Evolutionary conservation across 2,113 vertebrate genomes (phyloP).

Genomic region (Ploceus nigricollis): DNA sequence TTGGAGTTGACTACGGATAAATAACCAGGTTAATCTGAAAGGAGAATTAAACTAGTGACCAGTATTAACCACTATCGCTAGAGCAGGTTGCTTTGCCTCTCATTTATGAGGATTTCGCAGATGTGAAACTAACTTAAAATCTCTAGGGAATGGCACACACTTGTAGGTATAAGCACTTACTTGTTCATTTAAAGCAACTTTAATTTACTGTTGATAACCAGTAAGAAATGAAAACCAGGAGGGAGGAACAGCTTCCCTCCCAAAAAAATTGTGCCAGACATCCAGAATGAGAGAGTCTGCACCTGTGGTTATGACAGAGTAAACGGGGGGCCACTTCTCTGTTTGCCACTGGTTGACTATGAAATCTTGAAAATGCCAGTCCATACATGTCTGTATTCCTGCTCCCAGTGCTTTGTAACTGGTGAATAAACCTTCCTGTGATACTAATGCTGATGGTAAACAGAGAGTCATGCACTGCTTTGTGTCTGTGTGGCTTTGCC

Average conservation of each 20-base stretch:
- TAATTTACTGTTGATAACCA: neutral
- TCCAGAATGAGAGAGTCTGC: neutral
- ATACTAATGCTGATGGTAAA: neutral
- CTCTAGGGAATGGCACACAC: neutral
- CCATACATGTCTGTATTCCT: neutral
- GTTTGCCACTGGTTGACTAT: neutral
- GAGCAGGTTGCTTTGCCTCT: neutral
- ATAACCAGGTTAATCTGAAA: neutral
- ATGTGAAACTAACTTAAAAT: neutral
- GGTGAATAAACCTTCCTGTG: neutral
- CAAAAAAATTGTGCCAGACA: neutral
- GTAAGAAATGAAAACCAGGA: neutral
- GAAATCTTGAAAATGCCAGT: neutral
- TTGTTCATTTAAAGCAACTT: neutral
- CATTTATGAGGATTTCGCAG: neutral
- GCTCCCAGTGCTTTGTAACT: neutral
- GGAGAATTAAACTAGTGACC: neutral
- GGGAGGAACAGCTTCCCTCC: neutral
- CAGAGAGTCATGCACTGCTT: neutral
- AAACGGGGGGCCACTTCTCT: neutral
- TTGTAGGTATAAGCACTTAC: neutral
- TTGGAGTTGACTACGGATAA: neutral
- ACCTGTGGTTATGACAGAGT: neutral
- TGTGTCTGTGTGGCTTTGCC: rapidly evolving
- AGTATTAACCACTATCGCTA: neutral